Percentiles rank a stretch among this genome's conserved stretches.
Conservation (phyloP, 2,113 vertebrate genomes). For the Macroglossus sobrinus region DNA sequence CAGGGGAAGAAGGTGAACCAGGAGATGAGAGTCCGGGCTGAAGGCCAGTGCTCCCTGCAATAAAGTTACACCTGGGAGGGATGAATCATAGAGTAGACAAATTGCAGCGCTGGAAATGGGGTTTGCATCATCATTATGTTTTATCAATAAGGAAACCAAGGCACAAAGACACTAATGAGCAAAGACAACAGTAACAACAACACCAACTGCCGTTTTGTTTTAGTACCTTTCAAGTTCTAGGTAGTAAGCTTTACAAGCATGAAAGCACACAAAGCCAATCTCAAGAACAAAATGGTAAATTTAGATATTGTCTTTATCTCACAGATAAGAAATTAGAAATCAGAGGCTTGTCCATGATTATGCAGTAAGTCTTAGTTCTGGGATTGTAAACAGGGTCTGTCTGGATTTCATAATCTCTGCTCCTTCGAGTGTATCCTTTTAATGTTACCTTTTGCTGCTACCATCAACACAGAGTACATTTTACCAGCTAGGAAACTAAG, state of each 20-base stretch:
- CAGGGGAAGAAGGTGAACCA: slow-evolving; percentile 34
- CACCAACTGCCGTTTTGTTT: not conserved
- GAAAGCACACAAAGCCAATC: not conserved
- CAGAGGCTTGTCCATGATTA: not conserved
- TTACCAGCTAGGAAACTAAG: not conserved
- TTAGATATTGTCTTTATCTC: not conserved
- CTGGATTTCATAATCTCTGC: not conserved
- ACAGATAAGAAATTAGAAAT: not conserved
- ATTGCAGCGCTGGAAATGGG: not conserved
- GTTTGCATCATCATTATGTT: not conserved
- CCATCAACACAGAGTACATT: not conserved
- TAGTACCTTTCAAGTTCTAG: not conserved
- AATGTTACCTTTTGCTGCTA: not conserved
- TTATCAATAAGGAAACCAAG: slow-evolving; percentile 25
- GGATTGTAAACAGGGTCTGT: not conserved
- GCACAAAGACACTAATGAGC: not conserved
- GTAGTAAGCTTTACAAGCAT: not conserved
- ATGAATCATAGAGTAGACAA: slow-evolving; percentile 11
- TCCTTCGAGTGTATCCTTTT: not conserved
- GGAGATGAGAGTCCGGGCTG: slow-evolving; percentile 32
- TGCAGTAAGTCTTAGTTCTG: not conserved
- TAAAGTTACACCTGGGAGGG: not conserved
- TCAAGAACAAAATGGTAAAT: not conserved
- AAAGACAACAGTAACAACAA: not conserved
- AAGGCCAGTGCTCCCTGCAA: slow-evolving; percentile 48